Percentiles rank a stretch among this genome's conserved stretches.
Conservation (phyloP, 2,113 vertebrate genomes). For the Lanius ludovicianus region DNA sequence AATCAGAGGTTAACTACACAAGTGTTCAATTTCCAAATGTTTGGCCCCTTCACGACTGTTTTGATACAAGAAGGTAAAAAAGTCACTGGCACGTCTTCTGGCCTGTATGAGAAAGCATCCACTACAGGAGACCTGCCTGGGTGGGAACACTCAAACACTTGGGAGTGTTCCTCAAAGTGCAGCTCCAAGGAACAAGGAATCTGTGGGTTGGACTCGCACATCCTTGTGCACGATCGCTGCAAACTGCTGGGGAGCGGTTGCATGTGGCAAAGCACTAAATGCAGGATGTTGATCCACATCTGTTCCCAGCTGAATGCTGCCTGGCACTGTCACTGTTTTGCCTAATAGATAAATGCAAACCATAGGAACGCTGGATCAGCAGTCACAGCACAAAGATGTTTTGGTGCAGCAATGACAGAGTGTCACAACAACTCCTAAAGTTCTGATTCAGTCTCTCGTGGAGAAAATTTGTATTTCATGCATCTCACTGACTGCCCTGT, state of each 20-base stretch:
- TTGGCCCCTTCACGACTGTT: background rate
- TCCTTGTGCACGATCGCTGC: background rate
- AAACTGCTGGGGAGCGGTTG: background rate
- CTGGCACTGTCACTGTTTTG: background rate
- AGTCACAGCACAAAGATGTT: background rate
- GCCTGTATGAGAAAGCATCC: background rate
- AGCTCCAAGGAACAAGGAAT: background rate
- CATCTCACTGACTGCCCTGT: background rate
- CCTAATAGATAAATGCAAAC: background rate
- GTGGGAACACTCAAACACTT: background rate
- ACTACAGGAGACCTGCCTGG: background rate
- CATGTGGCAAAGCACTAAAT: accelerated
- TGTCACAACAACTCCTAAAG: background rate
- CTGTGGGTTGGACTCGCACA: background rate
- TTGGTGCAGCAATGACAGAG: background rate
- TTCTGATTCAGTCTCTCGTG: background rate
- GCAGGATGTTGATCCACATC: background rate
- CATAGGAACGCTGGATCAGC: background rate
- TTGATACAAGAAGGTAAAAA: background rate
- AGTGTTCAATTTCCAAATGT: background rate
- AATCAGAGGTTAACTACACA: background rate
- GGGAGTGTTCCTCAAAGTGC: background rate
- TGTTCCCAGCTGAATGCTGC: background rate
- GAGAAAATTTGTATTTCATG: background rate
- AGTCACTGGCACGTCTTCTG: background rate